Conservation (phyloP, 1,140 invertebrate genomes). For the Zaprionus ghesquierei region DNA sequence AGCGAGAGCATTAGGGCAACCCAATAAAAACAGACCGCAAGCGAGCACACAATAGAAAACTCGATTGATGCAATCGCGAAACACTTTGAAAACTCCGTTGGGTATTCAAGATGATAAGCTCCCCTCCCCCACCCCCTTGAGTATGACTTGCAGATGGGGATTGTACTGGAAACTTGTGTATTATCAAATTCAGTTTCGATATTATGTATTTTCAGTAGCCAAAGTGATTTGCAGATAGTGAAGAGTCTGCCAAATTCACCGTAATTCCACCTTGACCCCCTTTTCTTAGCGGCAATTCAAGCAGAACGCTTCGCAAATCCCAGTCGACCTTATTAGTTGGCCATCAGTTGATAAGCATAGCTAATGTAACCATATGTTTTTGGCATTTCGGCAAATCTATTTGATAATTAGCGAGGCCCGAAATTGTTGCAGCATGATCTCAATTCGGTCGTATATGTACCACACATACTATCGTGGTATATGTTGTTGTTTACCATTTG, state of each 20-base stretch:
- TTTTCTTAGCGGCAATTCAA: not conserved
- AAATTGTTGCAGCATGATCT: constrained; percentile 17
- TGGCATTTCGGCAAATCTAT: not conserved
- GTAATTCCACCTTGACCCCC: constrained; percentile 37
- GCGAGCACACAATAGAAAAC: constrained; percentile 15
- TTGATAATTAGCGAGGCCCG: constrained; percentile 41
- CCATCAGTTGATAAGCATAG: constrained; percentile 38
- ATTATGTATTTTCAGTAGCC: constrained; percentile 5
- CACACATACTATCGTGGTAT: not conserved
- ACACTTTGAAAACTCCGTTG: constrained; percentile 9
- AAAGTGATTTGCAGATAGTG: constrained; percentile 39
- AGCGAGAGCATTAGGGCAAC: constrained; percentile 8
- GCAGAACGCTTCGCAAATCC: constrained; percentile 31
- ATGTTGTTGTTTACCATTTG: not conserved
- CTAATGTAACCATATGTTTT: not conserved
- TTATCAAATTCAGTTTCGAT: not conserved
- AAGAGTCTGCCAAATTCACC: constrained; percentile 8
- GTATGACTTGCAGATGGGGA: constrained; percentile 36
- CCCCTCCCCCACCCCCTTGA: not conserved
- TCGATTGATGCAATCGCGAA: constrained; percentile 39
- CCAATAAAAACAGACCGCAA: constrained; percentile 44
- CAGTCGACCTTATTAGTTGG: constrained; percentile 18
- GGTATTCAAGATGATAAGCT: constrained; percentile 26
- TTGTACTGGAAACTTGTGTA: not conserved
- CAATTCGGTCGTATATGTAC: not conserved